A percentile compares a stretch with the other conserved stretches of the same genome.
Conservation (phyloP, 2,888 invertebrate species). For the Lamproptera curius region DNA sequence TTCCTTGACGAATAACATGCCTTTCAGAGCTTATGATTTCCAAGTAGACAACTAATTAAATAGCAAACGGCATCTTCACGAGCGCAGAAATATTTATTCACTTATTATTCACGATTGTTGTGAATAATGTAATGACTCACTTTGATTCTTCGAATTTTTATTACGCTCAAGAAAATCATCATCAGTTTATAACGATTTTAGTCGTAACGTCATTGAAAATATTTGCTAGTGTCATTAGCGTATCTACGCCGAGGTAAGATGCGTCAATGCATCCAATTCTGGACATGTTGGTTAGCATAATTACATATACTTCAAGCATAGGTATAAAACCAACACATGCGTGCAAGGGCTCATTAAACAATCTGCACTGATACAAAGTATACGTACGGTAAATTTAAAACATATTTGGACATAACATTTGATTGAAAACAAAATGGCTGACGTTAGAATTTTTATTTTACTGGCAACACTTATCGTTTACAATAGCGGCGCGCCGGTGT, state of each 20-base stretch:
- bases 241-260: constrained; percentile 32
- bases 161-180: constrained; percentile 37
- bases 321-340: constrained; percentile 55
- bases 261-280: constrained; percentile 63
- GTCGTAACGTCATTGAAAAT: constrained; percentile 66
- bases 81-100: too few relatives aligned
- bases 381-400: constrained; percentile 11
- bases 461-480: constrained; percentile 36
- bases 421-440: constrained; percentile 11
- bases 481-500: constrained; percentile 43
- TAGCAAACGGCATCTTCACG: too few relatives aligned
- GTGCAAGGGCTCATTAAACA: constrained; percentile 39
- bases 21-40: too few relatives aligned
- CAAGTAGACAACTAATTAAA: too few relatives aligned
- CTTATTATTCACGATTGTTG: too few relatives aligned
- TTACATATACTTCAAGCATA: constrained; percentile 30
- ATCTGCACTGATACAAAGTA: constrained; percentile 28
- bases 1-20: too few relatives aligned
- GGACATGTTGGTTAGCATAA: constrained; percentile 60
- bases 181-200: constrained; percentile 40
- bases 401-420: too few relatives aligned
- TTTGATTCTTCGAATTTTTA: constrained; percentile 22
- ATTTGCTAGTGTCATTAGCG: constrained; percentile 54
- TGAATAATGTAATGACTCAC: constrained; percentile 15
- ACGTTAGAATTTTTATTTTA: constrained; percentile 19